Conservation (phyloP, 2,888 invertebrate genomes). For the Leptopilina drosophilae region DNA sequence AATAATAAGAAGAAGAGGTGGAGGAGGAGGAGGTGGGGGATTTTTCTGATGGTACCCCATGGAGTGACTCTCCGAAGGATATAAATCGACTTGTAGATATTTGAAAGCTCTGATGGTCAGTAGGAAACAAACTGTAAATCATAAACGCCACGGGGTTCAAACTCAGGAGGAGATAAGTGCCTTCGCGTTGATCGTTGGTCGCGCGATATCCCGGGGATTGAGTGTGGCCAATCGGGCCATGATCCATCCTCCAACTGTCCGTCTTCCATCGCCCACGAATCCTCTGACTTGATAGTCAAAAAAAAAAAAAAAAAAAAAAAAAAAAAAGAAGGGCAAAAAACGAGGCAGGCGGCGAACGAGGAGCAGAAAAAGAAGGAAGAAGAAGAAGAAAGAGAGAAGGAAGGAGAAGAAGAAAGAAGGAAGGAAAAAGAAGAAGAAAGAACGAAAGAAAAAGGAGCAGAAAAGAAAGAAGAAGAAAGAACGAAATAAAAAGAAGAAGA, state of each 20-base stretch:
- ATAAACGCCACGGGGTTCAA: conserved; percentile 64
- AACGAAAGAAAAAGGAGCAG: too few relatives aligned
- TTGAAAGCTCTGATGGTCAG: conserved; percentile 44
- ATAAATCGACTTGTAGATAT: conserved; percentile 52
- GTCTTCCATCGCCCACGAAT: conserved; percentile 45
- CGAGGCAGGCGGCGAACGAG: too few relatives aligned
- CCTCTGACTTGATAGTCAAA: conserved; percentile 35
- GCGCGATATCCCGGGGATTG: conserved; percentile 47
- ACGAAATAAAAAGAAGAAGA: too few relatives aligned
- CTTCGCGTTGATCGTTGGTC: conserved; percentile 42
- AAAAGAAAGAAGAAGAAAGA: too few relatives aligned
- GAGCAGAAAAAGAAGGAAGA: too few relatives aligned
- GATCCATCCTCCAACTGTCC: conserved; percentile 13
- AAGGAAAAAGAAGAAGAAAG: too few relatives aligned
- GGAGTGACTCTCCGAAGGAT: conserved; percentile 44
- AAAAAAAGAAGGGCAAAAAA: too few relatives aligned
- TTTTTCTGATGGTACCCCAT: conserved; percentile 50
- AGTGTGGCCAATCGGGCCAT: conserved; percentile 59
- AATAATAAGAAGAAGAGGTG: too few relatives aligned
- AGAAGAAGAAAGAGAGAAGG: too few relatives aligned
- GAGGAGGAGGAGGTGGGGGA: too few relatives aligned
- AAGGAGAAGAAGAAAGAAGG: too few relatives aligned
- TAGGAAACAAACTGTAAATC: conserved; percentile 61
- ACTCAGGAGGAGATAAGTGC: conserved; percentile 51
- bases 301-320: neutral